Evolutionary conservation across 2,113 vertebrate species (phyloP), one percentile per base, ranked within the genome.

Genomic region (Lichenostomus cassidix): DNA sequence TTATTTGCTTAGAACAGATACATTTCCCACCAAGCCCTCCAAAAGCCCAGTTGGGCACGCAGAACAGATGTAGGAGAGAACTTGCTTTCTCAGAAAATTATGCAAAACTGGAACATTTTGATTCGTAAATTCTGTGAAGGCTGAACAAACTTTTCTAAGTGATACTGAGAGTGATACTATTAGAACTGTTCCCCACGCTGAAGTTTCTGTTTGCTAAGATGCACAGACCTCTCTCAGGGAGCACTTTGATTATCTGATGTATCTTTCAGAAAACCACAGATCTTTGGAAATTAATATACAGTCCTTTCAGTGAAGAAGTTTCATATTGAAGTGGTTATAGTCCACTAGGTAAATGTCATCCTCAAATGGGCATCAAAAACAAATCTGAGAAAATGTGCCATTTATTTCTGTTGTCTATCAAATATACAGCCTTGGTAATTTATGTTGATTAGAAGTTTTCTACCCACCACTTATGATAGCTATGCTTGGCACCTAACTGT

Each of bases 371-470:
- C 24, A 76, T 46, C 53, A 86, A 73, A 87, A 49, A 49, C 59
- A 83, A 70, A 58, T 69, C 89, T 74, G 56, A 87, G 75, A 64
- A 94, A 47, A 46, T 84, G n/a, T 88, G 80, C 71, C 85, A 92
- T 81, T 95, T 91, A 91, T 93, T 95, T 95, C 71, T 78, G 39
- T 88, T 77, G 83, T 39, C 37, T 24, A 63, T 58, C 62, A 92
- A 96, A 95, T 95, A 85, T 39, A 94, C 18, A 47, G 46, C 50
- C 39, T 90, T 94, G 59, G 76, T 89, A 74, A 28, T 92, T 94
- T 89, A 39, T 78, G 83, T 84, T 91, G 88, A 94, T 95, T 83
- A 23, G 53, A 91, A 89, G 75, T 93, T 94, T 97, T 95, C 92
- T 92, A 8, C 74, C 39, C 39, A 39, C 15, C 49, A 44, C 83